These are phyloP conservation scores for Cheilosia pagana DNA, from an alignment of 2,888 invertebrate genomes.

Conservation along the genomic window DNA sequence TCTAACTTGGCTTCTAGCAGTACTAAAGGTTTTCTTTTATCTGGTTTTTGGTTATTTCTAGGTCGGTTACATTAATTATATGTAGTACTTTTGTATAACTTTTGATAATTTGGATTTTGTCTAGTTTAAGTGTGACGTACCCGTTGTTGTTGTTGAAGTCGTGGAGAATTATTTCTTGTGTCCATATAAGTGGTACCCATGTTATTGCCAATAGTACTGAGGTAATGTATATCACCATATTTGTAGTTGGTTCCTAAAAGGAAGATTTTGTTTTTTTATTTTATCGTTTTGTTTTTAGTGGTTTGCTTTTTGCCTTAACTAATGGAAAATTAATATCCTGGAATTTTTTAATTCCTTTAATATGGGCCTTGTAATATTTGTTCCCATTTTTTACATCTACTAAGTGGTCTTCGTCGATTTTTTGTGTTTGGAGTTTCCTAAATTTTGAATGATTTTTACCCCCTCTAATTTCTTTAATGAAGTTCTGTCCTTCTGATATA, in stretches of 20 bases:
- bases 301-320: no score
- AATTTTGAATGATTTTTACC: no score
- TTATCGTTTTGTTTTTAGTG: no score
- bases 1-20: slow-evolving; percentile 1
- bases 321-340: slow-evolving; percentile 36
- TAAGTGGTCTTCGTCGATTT: no score
- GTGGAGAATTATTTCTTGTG: slow-evolving; percentile 10
- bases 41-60: not conserved
- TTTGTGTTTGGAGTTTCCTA: no score
- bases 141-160: slow-evolving; percentile 11
- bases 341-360: slow-evolving; percentile 63
- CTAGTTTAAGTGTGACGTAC: slow-evolving; percentile 3
- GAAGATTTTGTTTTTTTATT: not conserved
- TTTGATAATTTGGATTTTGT: not conserved
- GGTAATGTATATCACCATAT: not conserved
- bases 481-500: slow-evolving; percentile 13
- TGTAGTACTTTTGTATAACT: slow-evolving; percentile 19
- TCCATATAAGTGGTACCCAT: not conserved
- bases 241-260: no score
- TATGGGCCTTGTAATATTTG: slow-evolving; percentile 70
- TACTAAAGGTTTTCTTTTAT: slow-evolving; percentile 3
- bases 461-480: slow-evolving; percentile 36
- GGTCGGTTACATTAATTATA: slow-evolving; percentile 13
- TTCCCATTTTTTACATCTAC: no score
- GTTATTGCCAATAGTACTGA: not conserved